Base-by-base conservation (phyloP, 2,113 vertebrate species). In the Peromyscus leucopus region DNA sequence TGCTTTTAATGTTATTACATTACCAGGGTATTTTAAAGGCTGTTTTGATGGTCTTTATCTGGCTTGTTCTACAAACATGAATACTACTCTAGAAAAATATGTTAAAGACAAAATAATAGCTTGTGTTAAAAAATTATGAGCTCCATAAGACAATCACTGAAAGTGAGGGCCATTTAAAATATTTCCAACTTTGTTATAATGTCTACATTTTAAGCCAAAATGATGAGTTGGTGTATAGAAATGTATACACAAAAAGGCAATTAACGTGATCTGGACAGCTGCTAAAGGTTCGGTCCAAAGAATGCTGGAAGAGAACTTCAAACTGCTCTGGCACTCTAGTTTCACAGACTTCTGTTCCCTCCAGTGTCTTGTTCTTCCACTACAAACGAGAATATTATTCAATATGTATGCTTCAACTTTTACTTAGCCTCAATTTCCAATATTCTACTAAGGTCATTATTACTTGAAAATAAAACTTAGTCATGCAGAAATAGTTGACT, bases 91-190 rank as follows among this genome's bases (percentile, higher is more conserved):
- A 78, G 65, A 90, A 94, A 96, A 96, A 85, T 82, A 82, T 85
- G 96, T 93, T 80, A 55, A 96, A 92, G 72, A 88, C 61, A 94
- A 97, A 97, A 92, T 80, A 96, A 93, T 91, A 96, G 42, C 59
- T 85, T 94, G 84, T 89, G 8, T 87, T 92, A 36, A 95, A 82
- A 95, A 94, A 92, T 24, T 79, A 65, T 93, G 94, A 85, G 76
- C 92, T 97, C 71, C n/a, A 42, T 61, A 89, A 93, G 80, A 85
- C 12, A 71, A 63, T 59, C 12, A 55, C 72, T 95, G 69, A 94
- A 96, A 93, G 59, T 19, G 82, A 84, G 61, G 74, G 89, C 71
- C 90, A 96, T 48, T 89, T 96, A 89, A 95, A 95, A 89, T 96
- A 96, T 85, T 92, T 63, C 82, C 59, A 93, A 59, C 90, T 5